Evolutionary conservation across 92 coral and sea anemone species (phyloP).

Genomic region (Heteractis magnifica): DNA sequence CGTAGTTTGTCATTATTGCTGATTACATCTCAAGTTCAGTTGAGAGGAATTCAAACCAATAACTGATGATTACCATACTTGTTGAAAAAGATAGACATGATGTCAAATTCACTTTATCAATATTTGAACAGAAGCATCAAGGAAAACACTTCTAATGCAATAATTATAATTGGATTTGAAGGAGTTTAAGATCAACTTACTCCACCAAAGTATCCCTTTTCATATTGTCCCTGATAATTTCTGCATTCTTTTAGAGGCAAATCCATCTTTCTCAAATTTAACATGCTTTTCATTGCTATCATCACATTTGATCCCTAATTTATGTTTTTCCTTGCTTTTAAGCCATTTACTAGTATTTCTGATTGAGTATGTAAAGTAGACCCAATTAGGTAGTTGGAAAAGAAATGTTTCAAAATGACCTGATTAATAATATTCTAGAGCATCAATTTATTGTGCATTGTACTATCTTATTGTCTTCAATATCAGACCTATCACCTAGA

Average conservation of each 20-base stretch:
- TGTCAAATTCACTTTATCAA: no score
- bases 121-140: no score
- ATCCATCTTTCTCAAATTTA: conserved; percentile 4
- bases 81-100: neutral
- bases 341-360: neutral
- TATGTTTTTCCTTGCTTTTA: conserved; percentile 5
- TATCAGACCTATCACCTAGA: neutral
- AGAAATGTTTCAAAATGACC: neutral
- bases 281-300: conserved; percentile 5
- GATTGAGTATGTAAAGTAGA: neutral
- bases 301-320: neutral
- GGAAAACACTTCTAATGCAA: no score
- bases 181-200: no score
- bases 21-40: no score
- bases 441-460: neutral
- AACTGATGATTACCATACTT: no score
- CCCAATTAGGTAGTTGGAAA: neutral
- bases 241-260: neutral
- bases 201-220: no score
- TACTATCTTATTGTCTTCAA: neutral
- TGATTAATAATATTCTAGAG: neutral
- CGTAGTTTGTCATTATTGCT: no score
- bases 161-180: no score
- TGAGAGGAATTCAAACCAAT: no score
- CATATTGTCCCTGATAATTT: neutral